Base-by-base conservation (phyloP, 2,888 invertebrate genomes). In the Hofmannophila pseudospretella region DNA sequence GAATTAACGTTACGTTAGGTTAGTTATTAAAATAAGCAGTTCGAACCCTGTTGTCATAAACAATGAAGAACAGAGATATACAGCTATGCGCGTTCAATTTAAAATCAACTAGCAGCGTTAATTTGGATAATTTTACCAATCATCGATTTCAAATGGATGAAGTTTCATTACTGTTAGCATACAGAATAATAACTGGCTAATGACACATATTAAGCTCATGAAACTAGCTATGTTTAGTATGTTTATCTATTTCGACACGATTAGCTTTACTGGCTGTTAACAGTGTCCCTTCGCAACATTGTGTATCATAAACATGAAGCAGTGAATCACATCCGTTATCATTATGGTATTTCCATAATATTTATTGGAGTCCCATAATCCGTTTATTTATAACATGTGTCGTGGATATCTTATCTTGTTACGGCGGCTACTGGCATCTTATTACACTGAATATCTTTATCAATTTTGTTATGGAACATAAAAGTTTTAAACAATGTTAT, bases 321-420 rank as follows among this genome's bases (percentile, higher is more conserved):
- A 40, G 36, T 39, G 49, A 46, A 48, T 49, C 32, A 52, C 51
- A 49, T 64, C 61, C 61, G 66, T 59, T 66, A 60, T 61, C 58
- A 46, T 51, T 49, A 48, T 45, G 40, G 39, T 45, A 49, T 57
- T 56, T 47, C 42, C 44, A 45, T 44, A 39, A 42, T 56, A 58
- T 69, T 77, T 72, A 71, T 69, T 63, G 50, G 45, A 45, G 51
- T 64, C 61, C 54, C 58, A 41, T 70, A 68, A 72, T 69, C 67
- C 65, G 38, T 51, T 43, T 67, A 67, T 73, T 76, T 77, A 78
- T 58, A 65, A 59, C 63, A 37, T 49, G 54, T 58, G 55, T 49
- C 54, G 40, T 37, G 44, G 47, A 43, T 59, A 68, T 65, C 67
- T 80, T 79, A 80, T 79, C 77, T 52, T 34, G 26, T 38, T 16